Conservation (phyloP, 2,797 vertebrate species). For the Euthynnus affinis region DNA sequence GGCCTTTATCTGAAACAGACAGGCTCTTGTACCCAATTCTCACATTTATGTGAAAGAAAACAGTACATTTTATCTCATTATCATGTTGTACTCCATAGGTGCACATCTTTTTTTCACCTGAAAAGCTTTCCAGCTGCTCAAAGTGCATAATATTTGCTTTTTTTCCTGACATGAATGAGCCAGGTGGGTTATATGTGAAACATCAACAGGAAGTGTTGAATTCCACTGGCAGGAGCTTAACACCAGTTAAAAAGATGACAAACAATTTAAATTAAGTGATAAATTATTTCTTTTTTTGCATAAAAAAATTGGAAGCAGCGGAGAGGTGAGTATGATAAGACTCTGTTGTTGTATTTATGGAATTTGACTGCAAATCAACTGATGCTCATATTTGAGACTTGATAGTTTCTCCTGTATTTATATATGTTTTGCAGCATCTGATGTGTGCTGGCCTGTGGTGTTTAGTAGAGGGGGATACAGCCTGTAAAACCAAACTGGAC, state of each 20-base stretch:
- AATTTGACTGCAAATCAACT: background rate
- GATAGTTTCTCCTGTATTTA: conserved; percentile 3
- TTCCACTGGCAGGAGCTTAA: background rate
- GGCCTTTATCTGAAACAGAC: background rate
- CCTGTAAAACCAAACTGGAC: conserved; percentile 97
- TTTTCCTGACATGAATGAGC: background rate
- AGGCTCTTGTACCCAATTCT: background rate
- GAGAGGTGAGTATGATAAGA: background rate
- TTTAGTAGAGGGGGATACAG: conserved; percentile 93
- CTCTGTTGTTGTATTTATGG: background rate
- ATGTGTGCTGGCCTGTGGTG: conserved; percentile 99
- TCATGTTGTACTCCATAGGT: background rate
- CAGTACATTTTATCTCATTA: background rate
- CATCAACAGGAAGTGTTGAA: background rate
- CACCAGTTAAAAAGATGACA: background rate
- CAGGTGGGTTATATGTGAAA: background rate
- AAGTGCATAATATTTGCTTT: background rate
- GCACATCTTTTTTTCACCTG: background rate
- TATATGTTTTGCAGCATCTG: conserved; percentile 89
- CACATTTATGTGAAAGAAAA: background rate
- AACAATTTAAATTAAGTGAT: background rate
- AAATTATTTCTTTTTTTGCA: too few relatives aligned
- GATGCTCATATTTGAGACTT: background rate
- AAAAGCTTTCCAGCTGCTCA: background rate
- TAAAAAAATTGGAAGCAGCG: background rate